Conservation (phyloP, 1,140 invertebrate genomes). For the Drosophila lowei region DNA sequence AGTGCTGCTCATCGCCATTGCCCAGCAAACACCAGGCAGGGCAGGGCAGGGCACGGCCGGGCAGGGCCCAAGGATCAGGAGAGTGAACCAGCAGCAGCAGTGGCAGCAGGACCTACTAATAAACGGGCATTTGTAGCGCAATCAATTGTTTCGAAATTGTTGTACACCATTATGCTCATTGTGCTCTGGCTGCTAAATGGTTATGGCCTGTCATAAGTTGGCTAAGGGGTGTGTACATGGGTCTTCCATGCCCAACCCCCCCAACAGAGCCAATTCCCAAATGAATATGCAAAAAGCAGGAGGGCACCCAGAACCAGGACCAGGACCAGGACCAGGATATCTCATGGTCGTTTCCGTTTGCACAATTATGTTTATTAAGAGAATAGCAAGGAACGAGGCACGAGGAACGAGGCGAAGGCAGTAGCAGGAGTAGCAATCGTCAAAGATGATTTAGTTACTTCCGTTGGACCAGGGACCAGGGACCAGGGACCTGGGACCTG, state of each 20-base stretch:
- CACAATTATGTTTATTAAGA: slow-evolving; percentile 81
- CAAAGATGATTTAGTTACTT: slow-evolving; percentile 81
- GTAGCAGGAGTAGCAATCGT: slow-evolving; percentile 55
- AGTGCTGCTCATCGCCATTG: slow-evolving; percentile 50
- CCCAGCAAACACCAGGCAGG: slow-evolving; percentile 25
- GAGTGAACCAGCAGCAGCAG: neutral
- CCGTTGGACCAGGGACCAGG: slow-evolving; percentile 32
- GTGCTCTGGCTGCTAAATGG: slow-evolving; percentile 67
- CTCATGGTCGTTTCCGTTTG: slow-evolving; percentile 77
- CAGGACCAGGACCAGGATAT: slow-evolving; percentile 55
- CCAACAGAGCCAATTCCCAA: slow-evolving; percentile 58
- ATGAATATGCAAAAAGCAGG: slow-evolving; percentile 74
- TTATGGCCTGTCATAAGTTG: slow-evolving; percentile 81
- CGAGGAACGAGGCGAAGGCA: neutral
- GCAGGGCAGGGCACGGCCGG: too few relatives aligned
- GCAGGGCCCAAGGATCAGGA: neutral
- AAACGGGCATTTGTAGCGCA: slow-evolving; percentile 80
- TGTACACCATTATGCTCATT: slow-evolving; percentile 78
- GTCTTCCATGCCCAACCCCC: neutral
- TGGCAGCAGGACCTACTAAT: slow-evolving; percentile 41
- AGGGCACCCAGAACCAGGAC: slow-evolving; percentile 13
- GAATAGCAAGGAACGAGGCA: slow-evolving; percentile 23
- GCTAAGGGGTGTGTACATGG: slow-evolving; percentile 29
- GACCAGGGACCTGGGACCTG: too few relatives aligned
- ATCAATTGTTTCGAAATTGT: slow-evolving; percentile 81